Base-by-base conservation (phyloP, 2,888 invertebrate species). In the Coenonympha glycerion region DNA sequence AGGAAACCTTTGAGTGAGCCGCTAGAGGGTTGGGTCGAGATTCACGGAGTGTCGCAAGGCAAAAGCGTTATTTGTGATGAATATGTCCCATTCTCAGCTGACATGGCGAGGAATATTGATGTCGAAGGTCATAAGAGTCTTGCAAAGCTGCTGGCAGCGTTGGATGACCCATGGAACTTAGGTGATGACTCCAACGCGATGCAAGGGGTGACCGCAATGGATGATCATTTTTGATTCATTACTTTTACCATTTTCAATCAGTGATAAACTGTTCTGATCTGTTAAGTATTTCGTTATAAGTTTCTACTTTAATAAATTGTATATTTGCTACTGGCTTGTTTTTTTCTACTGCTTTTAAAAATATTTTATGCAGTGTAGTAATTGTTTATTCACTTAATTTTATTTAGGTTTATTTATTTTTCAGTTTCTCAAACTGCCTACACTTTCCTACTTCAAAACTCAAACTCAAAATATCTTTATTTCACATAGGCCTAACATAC, bases 81-180 rank as follows among this genome's bases (percentile, higher is more conserved):
- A 46, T 86, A 84, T 56, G 70, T 85, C 0, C 68, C 77, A 0
- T 80, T 88, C 57, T 75, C 77, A 13, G 70, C 68, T 36, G 79
- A 83, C 30, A 69, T 85, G 67, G 64, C 78, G 0, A 79, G 79
- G 47, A 81, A 82, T 52, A 73, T 88, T 34, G 87, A 87, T 64
- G 62, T 69, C 0, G 86, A 84, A 46, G 85, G 86, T 5, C 84
- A 88, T 53, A 85, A 81, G 63, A 73, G 72, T 4, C 64, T 88
- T 44, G 79, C 86, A 1, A 75, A 72, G 55, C 62, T 88, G 19
- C 59, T 88, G 36, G 68, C 69, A 22, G 86, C 85, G 1, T 62
- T 88, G 0, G 87, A 88, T 54, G 85, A 87, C 46, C 87, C 87
- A 0, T 88, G 87, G 87, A 84, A 87, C 55, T 72, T 87, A 18